Evolutionary conservation across 1,140 invertebrate genomes (phyloP), one percentile per base, ranked within the genome.

Genomic region (Tetraneura akinire): DNA sequence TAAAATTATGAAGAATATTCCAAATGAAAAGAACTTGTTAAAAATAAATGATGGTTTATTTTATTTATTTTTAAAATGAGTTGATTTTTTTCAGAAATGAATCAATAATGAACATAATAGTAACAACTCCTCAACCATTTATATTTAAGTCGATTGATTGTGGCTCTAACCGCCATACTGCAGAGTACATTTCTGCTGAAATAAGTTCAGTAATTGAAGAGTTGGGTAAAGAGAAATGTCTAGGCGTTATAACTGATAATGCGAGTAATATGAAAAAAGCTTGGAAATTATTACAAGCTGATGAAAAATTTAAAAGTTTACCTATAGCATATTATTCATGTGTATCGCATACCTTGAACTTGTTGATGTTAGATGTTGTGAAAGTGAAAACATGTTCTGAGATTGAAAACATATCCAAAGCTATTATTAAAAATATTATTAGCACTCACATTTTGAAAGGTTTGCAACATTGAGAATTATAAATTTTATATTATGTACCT

Each of bases 401-500:
- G 21, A 57, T 57, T 13, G 11, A 57, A 26, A 57, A 57, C 53
- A 57, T 57, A 57, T 23, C 21, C 53, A 57, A 57, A 57, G 53
- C 53, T 57, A 57, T 57, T 26, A 13, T 26, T 57, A 57, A 57
- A 57, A 57, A 57, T 57, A 57, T 57, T 26, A 57, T 26, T 57
- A 57, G 53, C 53, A 26, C 53, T 26, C 53, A 57, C 53, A 57
- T 57, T 57, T 57, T 23, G 53, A 57, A 26, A 57, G 53, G 53
- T 57, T 21, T 57, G 53, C 53, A 57, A 57, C 9, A 23, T 57
- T 57, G 53, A 57, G 53, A 57, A 57, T 60, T 60, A 26, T 57
- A 60, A 60, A 60, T 11, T 60, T 60, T 60, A 60, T 10, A 60
- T 60, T 60, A 60, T 60, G 55, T 60, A 60, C 55, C 26, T 26